Evolutionary conservation across 2,888 invertebrate species (phyloP), one percentile per base, ranked within the genome.

Genomic region (Drosophila nr. fundita): DNA sequence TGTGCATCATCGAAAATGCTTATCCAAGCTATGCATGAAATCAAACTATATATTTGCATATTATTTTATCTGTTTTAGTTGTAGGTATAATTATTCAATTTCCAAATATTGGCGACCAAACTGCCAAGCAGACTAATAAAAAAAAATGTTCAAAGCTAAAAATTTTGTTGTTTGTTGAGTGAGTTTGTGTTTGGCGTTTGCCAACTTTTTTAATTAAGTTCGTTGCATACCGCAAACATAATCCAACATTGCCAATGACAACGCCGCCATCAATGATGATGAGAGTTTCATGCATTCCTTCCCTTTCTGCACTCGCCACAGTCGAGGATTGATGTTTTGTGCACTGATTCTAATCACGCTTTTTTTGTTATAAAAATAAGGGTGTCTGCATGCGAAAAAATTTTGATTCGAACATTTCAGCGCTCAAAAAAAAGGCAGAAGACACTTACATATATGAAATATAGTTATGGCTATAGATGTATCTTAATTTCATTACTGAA

Each of bases 141-240:
- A 52, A 32, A 21, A 52, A 11, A 38, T 30, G 55, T 42, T 60
- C 7, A 60, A 76, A 70, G 42, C 52, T 10, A 34, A 42, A 50
- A 36, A 36, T 18, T 10, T 10, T 32, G 18, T 24, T 15, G 49
- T 27, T 32, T 32, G n/a, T 52, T 59, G 10, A 36, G 21, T 40
- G 29, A 45, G 62, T 54, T n/a, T 34, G 34, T 54, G 34, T 54
- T 15, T 38, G 27, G 36, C 27, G 67, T 65, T 76, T 76, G 49
- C 42, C 67, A 74, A 70, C 65, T 64, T 79, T 79, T 79, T 82
- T 79, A 82, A 79, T 79, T 79, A 82, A 74, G 78, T 82, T 74
- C 49, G 54, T 65, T 71, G 65, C 67, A 70, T 58, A 59, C 64
- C 61, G 54, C 67, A 63, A 67, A 65, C 62, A 57, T 38, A 65